Percentiles rank a stretch among this genome's conserved stretches.
phyloP scores from a whole-genome alignment of 2,797 vertebrate genomes.

The Otolemur crassicaudatus region DNA sequence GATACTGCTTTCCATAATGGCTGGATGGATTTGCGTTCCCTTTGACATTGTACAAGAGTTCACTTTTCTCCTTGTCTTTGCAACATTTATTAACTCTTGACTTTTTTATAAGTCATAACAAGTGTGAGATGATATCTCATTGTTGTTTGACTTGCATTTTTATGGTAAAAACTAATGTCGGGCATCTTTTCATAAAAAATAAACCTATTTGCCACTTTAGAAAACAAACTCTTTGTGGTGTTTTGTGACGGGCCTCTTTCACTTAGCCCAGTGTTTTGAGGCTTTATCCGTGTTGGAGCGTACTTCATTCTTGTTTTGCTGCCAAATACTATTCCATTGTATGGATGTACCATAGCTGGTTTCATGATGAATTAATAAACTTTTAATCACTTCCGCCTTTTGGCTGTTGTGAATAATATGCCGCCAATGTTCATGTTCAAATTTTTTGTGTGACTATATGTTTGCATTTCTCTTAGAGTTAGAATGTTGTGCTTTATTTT shows the following conservation, averaged over 20 bases:
- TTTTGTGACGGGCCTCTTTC: not conserved
- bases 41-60: too few species aligned
- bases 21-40: too few species aligned
- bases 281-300: not conserved
- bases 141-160: too few species aligned
- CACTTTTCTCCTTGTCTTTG: too few species aligned
- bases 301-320: not conserved
- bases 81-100: too few species aligned
- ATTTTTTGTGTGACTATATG: not conserved
- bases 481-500: not conserved
- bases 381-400: not conserved
- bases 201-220: too few species aligned
- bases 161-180: too few species aligned
- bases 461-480: slow-evolving; percentile 9
- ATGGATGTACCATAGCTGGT: not conserved
- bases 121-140: too few species aligned
- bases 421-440: not conserved
- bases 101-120: too few species aligned
- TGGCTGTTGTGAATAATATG: not conserved
- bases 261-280: not conserved
- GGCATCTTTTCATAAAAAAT: too few species aligned
- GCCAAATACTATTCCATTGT: not conserved
- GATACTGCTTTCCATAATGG: too few species aligned
- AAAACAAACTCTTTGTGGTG: not conserved
- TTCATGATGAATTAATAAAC: not conserved